Evolutionary conservation across 2,888 invertebrate species (phyloP).

Genomic region (Himalopsyche kuldschensis): DNA sequence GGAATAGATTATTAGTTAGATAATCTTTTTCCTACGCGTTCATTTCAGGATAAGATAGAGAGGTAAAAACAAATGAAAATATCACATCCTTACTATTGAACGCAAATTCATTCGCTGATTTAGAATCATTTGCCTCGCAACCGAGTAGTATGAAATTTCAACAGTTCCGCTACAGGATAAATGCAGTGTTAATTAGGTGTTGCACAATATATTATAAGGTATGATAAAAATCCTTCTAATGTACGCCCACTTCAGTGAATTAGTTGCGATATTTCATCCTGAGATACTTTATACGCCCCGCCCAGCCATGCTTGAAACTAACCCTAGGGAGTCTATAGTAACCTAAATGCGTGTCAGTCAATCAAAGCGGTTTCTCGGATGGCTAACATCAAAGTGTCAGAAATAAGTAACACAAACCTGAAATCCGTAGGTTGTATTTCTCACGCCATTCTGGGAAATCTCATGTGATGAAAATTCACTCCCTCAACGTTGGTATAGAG

Average conservation of each 20-base stretch:
- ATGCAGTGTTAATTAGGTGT: no score
- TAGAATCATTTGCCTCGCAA: no score
- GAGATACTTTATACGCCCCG: constrained; percentile 12
- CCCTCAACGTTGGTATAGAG: not conserved
- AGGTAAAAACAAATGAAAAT: no score
- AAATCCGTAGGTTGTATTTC: not conserved
- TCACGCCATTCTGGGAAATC: not conserved
- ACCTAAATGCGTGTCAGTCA: constrained; percentile 29
- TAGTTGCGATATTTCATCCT: not conserved
- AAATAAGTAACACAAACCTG: constrained; percentile 26
- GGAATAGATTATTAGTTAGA: no score
- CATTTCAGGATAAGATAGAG: no score
- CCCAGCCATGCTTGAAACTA: constrained; percentile 9
- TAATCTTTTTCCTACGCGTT: no score
- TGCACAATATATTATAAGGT: not conserved
- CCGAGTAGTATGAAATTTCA: no score
- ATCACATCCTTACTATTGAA: no score
- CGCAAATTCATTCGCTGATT: no score
- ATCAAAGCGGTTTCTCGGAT: constrained; percentile 26
- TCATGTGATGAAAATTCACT: not conserved
- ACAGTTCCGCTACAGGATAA: no score
- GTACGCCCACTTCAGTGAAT: not conserved
- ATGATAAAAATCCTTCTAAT: not conserved
- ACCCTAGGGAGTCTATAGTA: constrained; percentile 21
- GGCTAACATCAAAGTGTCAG: constrained; percentile 32